A percentile compares a stretch with the other conserved stretches of the same genome.
phyloP scores from a whole-genome alignment of 2,113 vertebrate genomes.

The Rattus rattus region DNA sequence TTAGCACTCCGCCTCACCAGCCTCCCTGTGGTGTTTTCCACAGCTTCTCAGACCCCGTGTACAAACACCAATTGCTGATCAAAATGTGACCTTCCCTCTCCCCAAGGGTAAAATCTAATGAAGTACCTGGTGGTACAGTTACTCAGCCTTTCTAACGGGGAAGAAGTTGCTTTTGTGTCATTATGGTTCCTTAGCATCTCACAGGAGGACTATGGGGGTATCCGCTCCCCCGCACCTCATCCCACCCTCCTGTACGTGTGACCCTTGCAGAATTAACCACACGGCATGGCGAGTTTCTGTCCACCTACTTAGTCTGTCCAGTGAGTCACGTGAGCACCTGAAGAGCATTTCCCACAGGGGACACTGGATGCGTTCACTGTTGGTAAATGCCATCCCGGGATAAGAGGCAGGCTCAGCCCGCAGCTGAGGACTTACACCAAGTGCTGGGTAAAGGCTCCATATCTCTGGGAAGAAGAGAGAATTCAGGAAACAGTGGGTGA shows the following conservation, averaged over 20 bases:
- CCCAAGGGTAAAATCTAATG: background rate
- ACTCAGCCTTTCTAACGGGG: background rate
- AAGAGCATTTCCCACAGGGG: background rate
- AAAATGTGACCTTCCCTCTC: constrained; percentile 7
- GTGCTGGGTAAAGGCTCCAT: background rate
- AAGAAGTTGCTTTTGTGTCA: background rate
- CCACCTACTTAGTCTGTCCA: background rate
- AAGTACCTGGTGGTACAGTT: background rate
- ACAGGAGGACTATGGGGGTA: background rate
- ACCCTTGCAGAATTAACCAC: background rate
- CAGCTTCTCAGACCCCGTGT: background rate
- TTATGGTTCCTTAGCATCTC: background rate
- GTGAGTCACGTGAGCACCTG: background rate
- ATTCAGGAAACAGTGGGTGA: background rate
- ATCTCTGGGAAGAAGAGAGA: background rate
- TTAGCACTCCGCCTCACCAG: background rate
- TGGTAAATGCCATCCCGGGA: background rate
- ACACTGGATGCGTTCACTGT: background rate
- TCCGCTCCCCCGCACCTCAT: no score
- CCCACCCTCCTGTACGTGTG: background rate
- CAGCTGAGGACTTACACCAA: background rate
- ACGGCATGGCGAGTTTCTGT: background rate
- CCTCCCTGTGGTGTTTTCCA: background rate
- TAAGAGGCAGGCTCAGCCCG: background rate
- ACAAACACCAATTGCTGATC: background rate